Evolutionary conservation across 2,113 vertebrate genomes (phyloP).

Genomic region (Centropristis striata): DNA sequence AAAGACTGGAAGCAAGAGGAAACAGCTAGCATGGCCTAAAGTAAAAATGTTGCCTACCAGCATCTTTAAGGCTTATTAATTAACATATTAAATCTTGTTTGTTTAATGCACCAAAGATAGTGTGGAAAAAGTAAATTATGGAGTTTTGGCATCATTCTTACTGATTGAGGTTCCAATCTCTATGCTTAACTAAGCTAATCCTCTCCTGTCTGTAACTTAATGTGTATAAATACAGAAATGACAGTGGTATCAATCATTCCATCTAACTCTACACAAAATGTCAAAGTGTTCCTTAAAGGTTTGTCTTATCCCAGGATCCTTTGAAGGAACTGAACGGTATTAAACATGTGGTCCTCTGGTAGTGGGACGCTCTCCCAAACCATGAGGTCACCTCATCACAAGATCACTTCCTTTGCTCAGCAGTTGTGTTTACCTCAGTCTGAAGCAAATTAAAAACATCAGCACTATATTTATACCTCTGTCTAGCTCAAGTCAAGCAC

Average conservation of each 20-base stretch:
- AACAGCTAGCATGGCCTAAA: not conserved
- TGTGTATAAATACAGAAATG: not conserved
- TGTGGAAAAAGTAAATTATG: not conserved
- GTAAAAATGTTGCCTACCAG: not conserved
- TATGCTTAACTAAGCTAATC: not conserved
- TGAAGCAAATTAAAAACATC: constrained; percentile 33
- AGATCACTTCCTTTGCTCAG: constrained; percentile 13
- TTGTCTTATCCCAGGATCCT: not conserved
- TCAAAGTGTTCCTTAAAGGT: not conserved
- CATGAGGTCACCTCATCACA: constrained; percentile 32
- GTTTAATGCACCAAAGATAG: not conserved
- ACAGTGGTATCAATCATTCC: not conserved
- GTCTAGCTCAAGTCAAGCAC: not conserved
- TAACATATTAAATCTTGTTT: not conserved
- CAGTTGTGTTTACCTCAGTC: constrained; percentile 15
- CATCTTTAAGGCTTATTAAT: not conserved
- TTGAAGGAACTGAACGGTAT: not conserved
- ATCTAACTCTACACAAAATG: not conserved
- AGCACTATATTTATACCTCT: constrained; percentile 7
- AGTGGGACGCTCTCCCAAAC: not conserved
- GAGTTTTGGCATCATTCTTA: not conserved
- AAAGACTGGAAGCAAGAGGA: not conserved
- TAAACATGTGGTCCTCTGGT: constrained; percentile 8
- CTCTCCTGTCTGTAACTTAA: not conserved
- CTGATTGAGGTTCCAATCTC: no score